phyloP scores from a whole-genome alignment of 2,888 invertebrate genomes.

The Tenthredo amoena region DNA sequence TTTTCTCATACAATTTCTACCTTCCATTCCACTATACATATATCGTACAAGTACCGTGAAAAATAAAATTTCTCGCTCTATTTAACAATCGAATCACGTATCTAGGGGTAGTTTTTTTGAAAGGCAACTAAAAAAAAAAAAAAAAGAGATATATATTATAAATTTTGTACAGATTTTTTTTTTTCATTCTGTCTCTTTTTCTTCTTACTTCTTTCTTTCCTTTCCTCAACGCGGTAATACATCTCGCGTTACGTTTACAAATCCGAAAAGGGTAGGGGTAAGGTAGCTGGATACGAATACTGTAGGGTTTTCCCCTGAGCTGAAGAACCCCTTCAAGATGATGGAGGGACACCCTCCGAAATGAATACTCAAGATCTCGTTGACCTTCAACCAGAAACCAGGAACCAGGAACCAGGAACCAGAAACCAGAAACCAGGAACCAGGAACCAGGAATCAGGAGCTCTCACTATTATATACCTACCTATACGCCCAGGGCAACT shows the following conservation, averaged over 20 bases:
- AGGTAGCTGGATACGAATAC: background rate
- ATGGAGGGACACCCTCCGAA: slow-evolving; percentile 27
- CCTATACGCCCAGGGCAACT: background rate
- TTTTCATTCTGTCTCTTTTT: too few relatives aligned
- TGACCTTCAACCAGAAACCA: slow-evolving; percentile 32
- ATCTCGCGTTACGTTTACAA: background rate
- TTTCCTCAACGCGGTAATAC: background rate
- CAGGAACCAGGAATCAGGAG: background rate
- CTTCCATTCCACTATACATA: background rate
- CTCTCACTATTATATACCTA: background rate
- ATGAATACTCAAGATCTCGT: slow-evolving; percentile 45
- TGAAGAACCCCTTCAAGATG: background rate
- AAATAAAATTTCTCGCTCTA: background rate
- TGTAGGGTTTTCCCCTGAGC: slow-evolving; percentile 4
- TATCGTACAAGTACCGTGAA: background rate
- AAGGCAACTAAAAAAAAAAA: background rate
- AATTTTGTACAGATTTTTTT: too few relatives aligned
- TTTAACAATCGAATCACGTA: background rate
- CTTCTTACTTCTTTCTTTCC: too few relatives aligned
- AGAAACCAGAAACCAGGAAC: background rate
- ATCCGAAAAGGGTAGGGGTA: background rate
- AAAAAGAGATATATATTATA: background rate
- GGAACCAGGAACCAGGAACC: background rate
- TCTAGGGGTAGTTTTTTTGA: background rate
- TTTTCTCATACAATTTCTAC: background rate